phyloP scores from a whole-genome alignment of 2,113 vertebrate species.

The Chloebia gouldiae region DNA sequence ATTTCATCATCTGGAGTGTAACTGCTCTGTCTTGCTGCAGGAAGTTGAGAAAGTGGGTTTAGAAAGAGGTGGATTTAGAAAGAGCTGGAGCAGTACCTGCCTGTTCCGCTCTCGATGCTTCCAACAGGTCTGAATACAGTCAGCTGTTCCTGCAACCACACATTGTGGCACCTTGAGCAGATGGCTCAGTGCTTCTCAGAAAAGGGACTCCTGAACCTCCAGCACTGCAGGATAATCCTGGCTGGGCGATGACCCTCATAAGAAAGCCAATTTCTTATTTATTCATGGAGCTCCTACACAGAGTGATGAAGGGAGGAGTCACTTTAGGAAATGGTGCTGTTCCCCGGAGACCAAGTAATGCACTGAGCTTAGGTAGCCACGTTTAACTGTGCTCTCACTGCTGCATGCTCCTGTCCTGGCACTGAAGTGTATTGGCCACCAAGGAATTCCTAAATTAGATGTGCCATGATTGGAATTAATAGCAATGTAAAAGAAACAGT shows the following conservation, averaged over 20 bases:
- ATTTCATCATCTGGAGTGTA: constrained; percentile 40
- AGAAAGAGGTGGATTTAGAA: constrained; percentile 56
- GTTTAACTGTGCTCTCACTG: background rate
- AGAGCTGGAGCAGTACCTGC: constrained; percentile 50
- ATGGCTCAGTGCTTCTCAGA: constrained; percentile 8
- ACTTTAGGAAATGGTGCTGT: background rate
- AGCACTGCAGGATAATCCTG: background rate
- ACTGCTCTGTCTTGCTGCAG: constrained; percentile 3
- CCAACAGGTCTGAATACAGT: background rate
- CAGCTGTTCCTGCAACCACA: background rate
- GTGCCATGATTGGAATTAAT: background rate
- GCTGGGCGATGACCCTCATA: background rate
- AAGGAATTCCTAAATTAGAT: constrained; percentile 12
- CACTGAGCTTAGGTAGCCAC: background rate
- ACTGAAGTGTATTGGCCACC: background rate
- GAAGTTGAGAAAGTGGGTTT: constrained; percentile 60
- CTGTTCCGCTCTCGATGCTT: background rate
- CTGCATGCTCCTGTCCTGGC: background rate
- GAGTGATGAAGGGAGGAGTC: background rate
- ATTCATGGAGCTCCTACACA: background rate
- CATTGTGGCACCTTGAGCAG: background rate
- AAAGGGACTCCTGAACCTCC: background rate
- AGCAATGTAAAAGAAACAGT: background rate
- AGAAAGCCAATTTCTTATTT: background rate
- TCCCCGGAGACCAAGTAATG: background rate